Evolutionary conservation across 2,797 vertebrate species (phyloP), one percentile per base, ranked within the genome.

Genomic region (Falco novaeseelandiae): DNA sequence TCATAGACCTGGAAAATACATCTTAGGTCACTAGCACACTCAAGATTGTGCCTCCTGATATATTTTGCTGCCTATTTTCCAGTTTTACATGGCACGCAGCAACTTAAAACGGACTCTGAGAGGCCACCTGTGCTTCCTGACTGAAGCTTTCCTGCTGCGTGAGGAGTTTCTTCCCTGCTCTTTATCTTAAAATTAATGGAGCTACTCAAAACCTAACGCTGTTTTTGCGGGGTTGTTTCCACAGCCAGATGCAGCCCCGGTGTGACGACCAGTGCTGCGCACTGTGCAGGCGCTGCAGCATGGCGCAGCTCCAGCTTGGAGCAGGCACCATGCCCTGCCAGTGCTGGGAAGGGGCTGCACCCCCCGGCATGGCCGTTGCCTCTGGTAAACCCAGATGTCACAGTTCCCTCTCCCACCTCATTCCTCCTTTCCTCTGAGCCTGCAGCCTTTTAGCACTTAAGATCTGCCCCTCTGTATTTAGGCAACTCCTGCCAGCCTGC

Each of bases 1-100:
- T 94, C 95, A 93, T 5, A 85, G 62, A 93, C 65, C 46, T 70
- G 57, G 83, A 89, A 94, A 84, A 92, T 76, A 61, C 61, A 84
- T 61, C 74, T 93, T 57, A 63, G 78, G 87, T 93, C 77, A 62
- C 58, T 22, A 7, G 32, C 57, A 81, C 57, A 81, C 29, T 71
- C 59, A 32, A 49, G 40, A 29, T 17, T 59, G 38, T 72, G 62
- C 72, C 74, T 54, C 40, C 57, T 57, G 25, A 23, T 77, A 18
- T 86, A 36, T 87, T 89, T 79, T 78, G 16, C 63, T 85, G 55
- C 70, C 67, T 79, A 1, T 73, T 85, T 89, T 38, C 62, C 69
- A 49, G 70, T 34, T 77, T 66, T 69, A 10, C 9, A 1, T 19
- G 48, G 46, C 54, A 54, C 10, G 0, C 63, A 29, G 54, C 59